Base-by-base conservation (phyloP, 2,888 invertebrate genomes). In the Mythimna pallens region DNA sequence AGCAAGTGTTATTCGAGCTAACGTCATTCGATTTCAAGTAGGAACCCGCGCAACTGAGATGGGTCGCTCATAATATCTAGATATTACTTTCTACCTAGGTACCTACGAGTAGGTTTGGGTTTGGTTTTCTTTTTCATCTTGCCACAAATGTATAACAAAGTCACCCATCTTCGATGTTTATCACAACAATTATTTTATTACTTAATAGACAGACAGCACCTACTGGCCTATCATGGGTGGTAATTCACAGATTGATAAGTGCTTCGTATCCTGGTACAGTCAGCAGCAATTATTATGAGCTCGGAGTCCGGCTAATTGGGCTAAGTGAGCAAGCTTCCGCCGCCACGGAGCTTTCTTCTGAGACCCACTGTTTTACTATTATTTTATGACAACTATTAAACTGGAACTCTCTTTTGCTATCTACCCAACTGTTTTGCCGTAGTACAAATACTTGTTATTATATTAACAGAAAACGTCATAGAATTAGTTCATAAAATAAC, bases 241-340 rank as follows among this genome's bases (percentile, higher is more conserved):
- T 70, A 72, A 64, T 65, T 73, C 65, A 71, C 77, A 85, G 79
- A 85, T 78, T 81, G 76, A 72, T 81, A 79, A 78, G 72, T 83
- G 30, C 71, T 61, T 62, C 63, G 70, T 81, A 81, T 81, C 80
- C 76, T 77, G 79, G 80, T 63, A 50, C 70, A 78, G 69, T 71
- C 61, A 76, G 67, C 80, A 75, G 78, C 76, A 86, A 86, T 87
- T 82, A 86, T 87, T 81, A 81, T 80, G 84, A 71, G 71, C 80
- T 67, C 82, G 78, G 83, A 85, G 79, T 83, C 84, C 80, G 75
- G 75, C 81, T 89, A 90, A 92, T 92, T 92, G 91, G 87, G 86
- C 87, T 92, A 91, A 92, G 89, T 92, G 90, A 85, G 76, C 82
- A 80, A 80, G 84, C 89, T 90, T 92, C 91, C 91, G 90, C 84